Conservation (phyloP, 1,140 invertebrate genomes). For the Drosophila orosa region DNA sequence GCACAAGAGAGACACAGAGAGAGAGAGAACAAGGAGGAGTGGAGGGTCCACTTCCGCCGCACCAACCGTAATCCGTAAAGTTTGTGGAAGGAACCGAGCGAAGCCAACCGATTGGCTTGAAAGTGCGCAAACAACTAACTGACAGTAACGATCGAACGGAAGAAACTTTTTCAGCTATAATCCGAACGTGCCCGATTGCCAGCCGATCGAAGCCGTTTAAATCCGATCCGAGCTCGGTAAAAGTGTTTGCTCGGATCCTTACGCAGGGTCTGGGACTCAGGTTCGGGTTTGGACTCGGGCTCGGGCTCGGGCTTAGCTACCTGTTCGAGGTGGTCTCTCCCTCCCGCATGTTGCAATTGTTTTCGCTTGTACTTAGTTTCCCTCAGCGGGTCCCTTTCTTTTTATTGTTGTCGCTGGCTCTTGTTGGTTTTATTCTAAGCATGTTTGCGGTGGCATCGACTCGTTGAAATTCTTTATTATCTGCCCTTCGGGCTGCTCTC, state of each 20-base stretch:
- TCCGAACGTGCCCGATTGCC: slow-evolving; percentile 28
- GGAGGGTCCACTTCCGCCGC: slow-evolving; percentile 59
- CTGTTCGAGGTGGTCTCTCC: slow-evolving; percentile 39
- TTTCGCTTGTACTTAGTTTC: slow-evolving; percentile 24
- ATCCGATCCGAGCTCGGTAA: background rate
- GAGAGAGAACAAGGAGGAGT: background rate
- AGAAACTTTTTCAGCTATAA: slow-evolving; percentile 54
- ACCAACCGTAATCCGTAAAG: slow-evolving; percentile 60
- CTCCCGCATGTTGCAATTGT: slow-evolving; percentile 63
- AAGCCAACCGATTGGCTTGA: slow-evolving; percentile 76
- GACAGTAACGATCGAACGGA: slow-evolving; percentile 74
- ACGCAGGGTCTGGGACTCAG: slow-evolving; percentile 1
- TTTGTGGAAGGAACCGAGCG: slow-evolving; percentile 25
- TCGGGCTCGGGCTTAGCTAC: slow-evolving; percentile 13
- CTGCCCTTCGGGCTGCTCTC: slow-evolving; percentile 30
- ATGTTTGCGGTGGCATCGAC: slow-evolving; percentile 64
- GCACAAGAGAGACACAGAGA: background rate
- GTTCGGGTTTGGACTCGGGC: background rate
- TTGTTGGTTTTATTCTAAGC: slow-evolving; percentile 75
- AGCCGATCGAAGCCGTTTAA: slow-evolving; percentile 9
- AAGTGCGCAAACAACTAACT: slow-evolving; percentile 77
- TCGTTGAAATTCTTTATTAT: slow-evolving; percentile 59
- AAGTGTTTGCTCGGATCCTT: slow-evolving; percentile 49
- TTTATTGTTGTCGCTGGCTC: slow-evolving; percentile 27
- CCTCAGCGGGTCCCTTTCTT: slow-evolving; percentile 31